A percentile compares a stretch with the other conserved stretches of the same genome.
Evolutionary conservation across 2,113 vertebrate genomes (phyloP).

Genomic region (Baryphthengus martii): DNA sequence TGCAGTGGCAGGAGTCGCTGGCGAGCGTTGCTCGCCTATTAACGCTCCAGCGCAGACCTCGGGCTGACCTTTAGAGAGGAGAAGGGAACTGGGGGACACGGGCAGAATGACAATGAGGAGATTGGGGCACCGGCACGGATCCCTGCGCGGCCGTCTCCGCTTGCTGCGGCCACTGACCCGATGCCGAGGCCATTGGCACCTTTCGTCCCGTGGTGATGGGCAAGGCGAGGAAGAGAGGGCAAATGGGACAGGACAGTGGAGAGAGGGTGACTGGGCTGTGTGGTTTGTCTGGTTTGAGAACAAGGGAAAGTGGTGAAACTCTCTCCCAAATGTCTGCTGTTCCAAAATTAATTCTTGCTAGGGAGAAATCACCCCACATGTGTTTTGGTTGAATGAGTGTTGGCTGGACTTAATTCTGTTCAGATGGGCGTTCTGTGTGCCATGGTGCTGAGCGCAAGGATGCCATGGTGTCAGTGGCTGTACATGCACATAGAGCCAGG

Average conservation of each 20-base stretch:
- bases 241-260: background rate
- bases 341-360: background rate
- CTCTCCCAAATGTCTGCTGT: background rate
- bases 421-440: background rate
- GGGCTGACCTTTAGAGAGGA: slow-evolving; percentile 70
- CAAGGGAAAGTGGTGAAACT: background rate
- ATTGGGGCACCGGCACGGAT: background rate
- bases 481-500: background rate
- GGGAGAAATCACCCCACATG: accelerated
- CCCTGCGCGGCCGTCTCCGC: background rate
- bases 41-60: slow-evolving; percentile 61
- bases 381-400: background rate
- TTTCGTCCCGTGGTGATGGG: accelerated
- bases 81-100: slow-evolving; percentile 29
- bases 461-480: background rate
- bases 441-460: background rate
- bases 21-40: slow-evolving; percentile 66
- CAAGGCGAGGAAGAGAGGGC: background rate
- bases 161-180: background rate
- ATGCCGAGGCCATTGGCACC: background rate
- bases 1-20: slow-evolving; percentile 30
- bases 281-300: too few relatives aligned
- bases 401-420: background rate
- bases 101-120: slow-evolving; percentile 76
- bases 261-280: accelerated